A percentile compares a stretch with the other conserved stretches of the same genome.
phyloP scores from a whole-genome alignment of 2,888 invertebrate species.

The Philonicus albiceps region DNA sequence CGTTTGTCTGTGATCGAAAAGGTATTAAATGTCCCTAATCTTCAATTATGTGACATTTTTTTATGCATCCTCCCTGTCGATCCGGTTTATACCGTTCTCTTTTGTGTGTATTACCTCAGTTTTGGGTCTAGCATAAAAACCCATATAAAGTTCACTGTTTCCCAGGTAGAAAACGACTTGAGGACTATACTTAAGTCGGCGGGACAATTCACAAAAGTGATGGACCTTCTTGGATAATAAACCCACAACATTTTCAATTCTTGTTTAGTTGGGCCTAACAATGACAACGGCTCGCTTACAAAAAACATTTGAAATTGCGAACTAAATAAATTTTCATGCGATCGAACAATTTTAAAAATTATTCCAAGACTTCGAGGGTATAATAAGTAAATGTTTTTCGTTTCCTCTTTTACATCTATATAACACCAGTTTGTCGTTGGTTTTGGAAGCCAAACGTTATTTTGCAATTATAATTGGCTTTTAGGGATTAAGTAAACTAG shows the following conservation, averaged over 20 bases:
- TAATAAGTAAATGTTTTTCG: neutral
- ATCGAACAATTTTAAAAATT: conserved; percentile 38
- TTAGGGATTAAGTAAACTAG: neutral
- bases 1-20: neutral
- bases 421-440: neutral
- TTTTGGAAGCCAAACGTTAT: neutral
- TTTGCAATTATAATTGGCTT: conserved; percentile 1
- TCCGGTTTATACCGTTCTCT: conserved; percentile 37
- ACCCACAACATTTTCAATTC: conserved; percentile 45
- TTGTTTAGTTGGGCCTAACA: conserved; percentile 1
- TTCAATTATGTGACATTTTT: conserved; percentile 46
- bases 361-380: neutral
- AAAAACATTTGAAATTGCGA: neutral
- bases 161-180: neutral
- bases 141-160: neutral
- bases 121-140: neutral
- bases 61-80: conserved; percentile 7
- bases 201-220: neutral
- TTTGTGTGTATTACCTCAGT: conserved; percentile 1
- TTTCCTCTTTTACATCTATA: neutral
- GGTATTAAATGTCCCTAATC: conserved; percentile 46
- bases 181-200: conserved; percentile 20
- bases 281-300: neutral
- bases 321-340: conserved; percentile 28
- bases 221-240: conserved; percentile 37